Evolutionary conservation across 2,113 vertebrate species (phyloP).

Genomic region (Sinosuthora webbiana): DNA sequence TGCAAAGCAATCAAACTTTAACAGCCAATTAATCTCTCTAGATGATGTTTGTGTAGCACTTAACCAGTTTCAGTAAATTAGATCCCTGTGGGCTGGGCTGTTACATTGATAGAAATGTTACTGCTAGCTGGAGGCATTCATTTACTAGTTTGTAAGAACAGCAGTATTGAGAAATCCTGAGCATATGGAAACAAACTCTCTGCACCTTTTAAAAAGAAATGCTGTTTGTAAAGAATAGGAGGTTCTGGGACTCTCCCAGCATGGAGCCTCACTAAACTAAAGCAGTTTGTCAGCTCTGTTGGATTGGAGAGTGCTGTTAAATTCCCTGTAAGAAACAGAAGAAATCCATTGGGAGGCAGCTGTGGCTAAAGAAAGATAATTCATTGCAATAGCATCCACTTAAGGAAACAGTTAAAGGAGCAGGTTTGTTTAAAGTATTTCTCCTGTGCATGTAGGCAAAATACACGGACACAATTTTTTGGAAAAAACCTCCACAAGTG

Average conservation of each 20-base stretch:
- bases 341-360: constrained; percentile 59
- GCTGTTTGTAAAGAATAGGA: constrained; percentile 23
- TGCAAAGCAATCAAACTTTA: constrained; percentile 66
- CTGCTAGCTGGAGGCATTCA: constrained; percentile 46
- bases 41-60: constrained; percentile 67
- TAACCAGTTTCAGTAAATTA: constrained; percentile 65
- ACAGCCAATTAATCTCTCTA: constrained; percentile 72
- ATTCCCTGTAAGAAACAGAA: constrained; percentile 43
- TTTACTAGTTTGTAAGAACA: constrained; percentile 32
- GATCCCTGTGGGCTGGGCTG: constrained; percentile 61
- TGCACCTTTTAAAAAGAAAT: constrained; percentile 40
- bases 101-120: constrained; percentile 60
- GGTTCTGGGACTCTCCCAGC: constrained; percentile 9
- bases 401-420: not conserved
- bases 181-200: constrained; percentile 49
- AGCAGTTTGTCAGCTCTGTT: constrained; percentile 36
- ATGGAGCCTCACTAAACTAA: constrained; percentile 40
- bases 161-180: constrained; percentile 27
- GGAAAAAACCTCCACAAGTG: not conserved
- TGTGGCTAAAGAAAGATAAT: constrained; percentile 53
- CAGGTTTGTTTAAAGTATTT: not conserved
- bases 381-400: not conserved
- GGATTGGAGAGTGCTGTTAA: constrained; percentile 26
- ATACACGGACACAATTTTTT: not conserved
- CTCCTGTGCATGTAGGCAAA: not conserved